Evolutionary conservation across 2,888 invertebrate genomes (phyloP).

Genomic region (Clistopyga incitator): DNA sequence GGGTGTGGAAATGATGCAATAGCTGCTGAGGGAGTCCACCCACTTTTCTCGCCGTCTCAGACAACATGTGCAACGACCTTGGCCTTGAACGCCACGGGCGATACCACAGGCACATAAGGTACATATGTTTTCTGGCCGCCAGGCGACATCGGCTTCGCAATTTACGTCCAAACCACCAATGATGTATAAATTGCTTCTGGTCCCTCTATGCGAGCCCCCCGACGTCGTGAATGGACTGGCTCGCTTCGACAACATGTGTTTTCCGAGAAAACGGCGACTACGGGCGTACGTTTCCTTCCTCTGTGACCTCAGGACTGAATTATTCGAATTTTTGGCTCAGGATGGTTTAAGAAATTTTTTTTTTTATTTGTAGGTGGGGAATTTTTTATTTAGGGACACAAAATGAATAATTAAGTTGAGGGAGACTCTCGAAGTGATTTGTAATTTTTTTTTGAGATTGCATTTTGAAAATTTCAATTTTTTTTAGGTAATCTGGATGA

Average conservation of each 20-base stretch:
- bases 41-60: slow-evolving; percentile 37
- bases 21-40: slow-evolving; percentile 11
- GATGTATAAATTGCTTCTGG: slow-evolving; percentile 59
- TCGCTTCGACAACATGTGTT: neutral
- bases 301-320: neutral
- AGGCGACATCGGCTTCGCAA: slow-evolving; percentile 59
- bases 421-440: too few species aligned
- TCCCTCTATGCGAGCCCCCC: slow-evolving; percentile 30
- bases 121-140: slow-evolving; percentile 52
- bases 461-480: too few species aligned
- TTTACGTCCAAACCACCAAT: slow-evolving; percentile 59
- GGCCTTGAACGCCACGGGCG: slow-evolving; percentile 57
- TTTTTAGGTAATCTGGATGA: too few species aligned
- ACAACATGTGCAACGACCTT: slow-evolving; percentile 66
- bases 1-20: slow-evolving; percentile 35
- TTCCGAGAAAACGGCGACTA: neutral
- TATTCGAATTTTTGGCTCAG: too few species aligned
- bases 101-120: slow-evolving; percentile 23
- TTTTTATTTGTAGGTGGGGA: too few species aligned
- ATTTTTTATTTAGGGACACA: too few species aligned
- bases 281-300: too few species aligned
- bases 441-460: too few species aligned
- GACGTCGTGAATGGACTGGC: slow-evolving; percentile 51
- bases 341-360: too few species aligned
- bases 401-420: too few species aligned